A percentile compares a stretch with the other conserved stretches of the same genome.
Evolutionary conservation across 1,140 invertebrate genomes (phyloP).

Genomic region (Lucilia sericata): DNA sequence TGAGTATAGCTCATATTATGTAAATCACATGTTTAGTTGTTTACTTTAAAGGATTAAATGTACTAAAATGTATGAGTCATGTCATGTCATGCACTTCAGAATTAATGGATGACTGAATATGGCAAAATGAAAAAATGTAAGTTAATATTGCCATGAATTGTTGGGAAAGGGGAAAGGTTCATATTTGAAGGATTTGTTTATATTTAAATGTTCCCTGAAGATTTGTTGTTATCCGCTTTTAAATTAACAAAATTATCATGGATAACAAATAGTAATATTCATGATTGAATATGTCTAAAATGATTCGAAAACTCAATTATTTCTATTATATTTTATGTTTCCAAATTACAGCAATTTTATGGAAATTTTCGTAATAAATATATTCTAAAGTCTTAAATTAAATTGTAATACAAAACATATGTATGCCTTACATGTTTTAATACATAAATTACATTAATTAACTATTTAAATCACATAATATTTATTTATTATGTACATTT

Average conservation of each 20-base stretch:
- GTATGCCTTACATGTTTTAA: too few relatives aligned
- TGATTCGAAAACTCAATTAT: too few relatives aligned
- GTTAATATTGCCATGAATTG: neutral
- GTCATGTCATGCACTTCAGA: neutral
- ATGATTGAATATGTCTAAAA: too few relatives aligned
- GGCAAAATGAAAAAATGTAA: neutral
- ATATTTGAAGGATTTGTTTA: neutral
- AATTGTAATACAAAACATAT: too few relatives aligned
- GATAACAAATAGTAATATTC: too few relatives aligned
- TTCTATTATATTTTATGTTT: too few relatives aligned
- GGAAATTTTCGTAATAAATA: too few relatives aligned
- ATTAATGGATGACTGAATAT: neutral
- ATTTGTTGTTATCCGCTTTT: too few relatives aligned
- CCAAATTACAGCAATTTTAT: too few relatives aligned
- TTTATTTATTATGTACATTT: neutral
- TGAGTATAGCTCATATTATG: neutral
- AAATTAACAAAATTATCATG: too few relatives aligned
- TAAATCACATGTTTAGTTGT: neutral
- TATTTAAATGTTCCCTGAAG: too few relatives aligned
- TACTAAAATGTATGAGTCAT: neutral
- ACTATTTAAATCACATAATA: constrained; percentile 30
- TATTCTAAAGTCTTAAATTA: too few relatives aligned
- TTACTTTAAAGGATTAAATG: constrained; percentile 8
- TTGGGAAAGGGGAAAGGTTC: neutral
- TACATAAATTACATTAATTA: neutral